Base-by-base conservation (phyloP, 2,888 invertebrate species). In the Cacoxenus indagator region DNA sequence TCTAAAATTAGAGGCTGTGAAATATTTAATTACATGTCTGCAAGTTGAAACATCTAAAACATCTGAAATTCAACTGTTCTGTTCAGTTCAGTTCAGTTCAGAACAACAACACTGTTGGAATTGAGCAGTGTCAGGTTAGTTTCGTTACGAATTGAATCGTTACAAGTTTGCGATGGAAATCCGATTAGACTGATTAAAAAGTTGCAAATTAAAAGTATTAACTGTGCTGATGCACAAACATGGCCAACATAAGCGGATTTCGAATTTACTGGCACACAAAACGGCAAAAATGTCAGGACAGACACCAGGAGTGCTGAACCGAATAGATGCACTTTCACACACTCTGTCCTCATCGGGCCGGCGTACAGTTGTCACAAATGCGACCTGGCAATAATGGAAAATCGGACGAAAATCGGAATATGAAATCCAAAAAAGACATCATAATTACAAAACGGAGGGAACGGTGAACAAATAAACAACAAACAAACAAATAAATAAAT, bases 131-230 rank as follows among this genome's bases (percentile, higher is more conserved):
- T 57, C n/a, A n/a, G n/a, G 55, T 31, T 17, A 22, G 69, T 55
- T 64, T 62, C n/a, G 61, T 55, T 64, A 59, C n/a, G 61, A 55
- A 71, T 68, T 68, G 70, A 72, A 75, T 77, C 65, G 64, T 48
- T 73, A 81, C 79, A 78, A 78, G 83, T 84, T 76, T 74, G 65
- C 61, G 59, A 57, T 55, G 67, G 65, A 73, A 83, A 84, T 78
- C 82, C 78, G 83, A 76, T 84, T 83, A 83, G 72, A 74, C 76
- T 78, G 83, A 80, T 84, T 84, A 78, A 78, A 83, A 84, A 82
- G 84, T 82, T 81, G 84, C 82, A 74, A 80, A 79, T 76, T 80
- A 77, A 73, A 78, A 66, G 77, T 64, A 77, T 84, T 83, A 74
- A 81, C 70, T 75, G 76, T 78, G 75, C 77, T 79, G 75, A 74